Conservation (phyloP, 2,113 vertebrate genomes). For the Macrotus californicus region DNA sequence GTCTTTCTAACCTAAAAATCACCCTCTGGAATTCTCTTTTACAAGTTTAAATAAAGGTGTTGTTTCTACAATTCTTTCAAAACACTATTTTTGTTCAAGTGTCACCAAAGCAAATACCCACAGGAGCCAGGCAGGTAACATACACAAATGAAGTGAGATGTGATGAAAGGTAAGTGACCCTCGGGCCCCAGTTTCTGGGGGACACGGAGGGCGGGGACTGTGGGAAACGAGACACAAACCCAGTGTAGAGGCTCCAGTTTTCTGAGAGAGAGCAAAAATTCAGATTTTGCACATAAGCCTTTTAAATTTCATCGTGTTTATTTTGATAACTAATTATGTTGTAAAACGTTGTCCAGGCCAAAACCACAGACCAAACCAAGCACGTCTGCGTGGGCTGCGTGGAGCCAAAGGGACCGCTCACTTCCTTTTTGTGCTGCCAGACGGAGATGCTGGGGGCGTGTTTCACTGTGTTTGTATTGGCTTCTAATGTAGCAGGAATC, state of each 20-base stretch:
- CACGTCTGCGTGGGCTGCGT: background rate
- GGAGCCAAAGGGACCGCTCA: background rate
- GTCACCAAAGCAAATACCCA: background rate
- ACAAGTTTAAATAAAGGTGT: background rate
- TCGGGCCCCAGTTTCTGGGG: background rate
- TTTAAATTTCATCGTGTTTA: conserved; percentile 12
- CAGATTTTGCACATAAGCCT: background rate
- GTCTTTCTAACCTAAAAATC: background rate
- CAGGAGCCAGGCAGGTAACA: background rate
- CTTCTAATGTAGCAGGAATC: background rate
- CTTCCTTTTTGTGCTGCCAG: conserved; percentile 11
- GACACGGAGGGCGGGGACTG: background rate
- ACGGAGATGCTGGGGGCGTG: background rate
- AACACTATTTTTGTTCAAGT: background rate
- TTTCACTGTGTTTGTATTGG: background rate
- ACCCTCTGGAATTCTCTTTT: background rate
- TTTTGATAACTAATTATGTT: conserved; percentile 63
- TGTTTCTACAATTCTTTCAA: background rate
- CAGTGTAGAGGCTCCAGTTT: background rate
- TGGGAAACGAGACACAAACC: background rate
- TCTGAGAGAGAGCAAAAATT: background rate
- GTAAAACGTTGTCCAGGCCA: conserved; percentile 18
- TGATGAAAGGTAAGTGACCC: background rate
- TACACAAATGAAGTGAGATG: background rate
- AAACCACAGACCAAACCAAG: conserved; percentile 32